Conservation (phyloP, 2,797 vertebrate species). For the Threskiornis aethiopicus region DNA sequence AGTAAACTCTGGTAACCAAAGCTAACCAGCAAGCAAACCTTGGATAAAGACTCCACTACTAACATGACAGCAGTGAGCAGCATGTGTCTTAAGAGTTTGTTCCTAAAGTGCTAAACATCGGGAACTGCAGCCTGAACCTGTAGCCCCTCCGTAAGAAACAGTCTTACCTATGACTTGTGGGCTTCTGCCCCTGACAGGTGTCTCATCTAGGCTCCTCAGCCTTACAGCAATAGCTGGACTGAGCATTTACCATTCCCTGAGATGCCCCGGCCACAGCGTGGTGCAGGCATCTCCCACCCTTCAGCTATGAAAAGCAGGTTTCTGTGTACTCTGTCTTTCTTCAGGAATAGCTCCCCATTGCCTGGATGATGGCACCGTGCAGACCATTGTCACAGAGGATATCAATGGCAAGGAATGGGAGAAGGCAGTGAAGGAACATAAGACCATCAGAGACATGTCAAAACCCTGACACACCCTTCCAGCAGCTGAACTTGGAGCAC, state of each 20-base stretch:
- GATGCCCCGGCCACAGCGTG: neutral
- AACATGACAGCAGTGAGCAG: neutral
- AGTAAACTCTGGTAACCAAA: neutral
- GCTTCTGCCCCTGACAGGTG: neutral
- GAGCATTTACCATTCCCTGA: neutral
- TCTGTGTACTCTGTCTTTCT: neutral
- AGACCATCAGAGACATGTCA: constrained; percentile 88
- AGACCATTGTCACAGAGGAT: constrained; percentile 81
- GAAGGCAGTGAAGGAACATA: constrained; percentile 86
- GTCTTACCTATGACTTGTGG: neutral
- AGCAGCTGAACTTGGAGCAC: neutral
- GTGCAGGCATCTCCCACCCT: neutral
- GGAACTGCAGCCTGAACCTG: neutral
- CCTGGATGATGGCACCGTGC: constrained; percentile 88
- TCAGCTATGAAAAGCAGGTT: neutral
- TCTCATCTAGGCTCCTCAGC: neutral
- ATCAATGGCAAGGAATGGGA: constrained; percentile 93
- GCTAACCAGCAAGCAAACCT: neutral
- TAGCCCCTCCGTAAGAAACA: neutral
- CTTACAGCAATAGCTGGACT: neutral
- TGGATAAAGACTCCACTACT: neutral
- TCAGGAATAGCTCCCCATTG: constrained; percentile 91
- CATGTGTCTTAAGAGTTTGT: neutral
- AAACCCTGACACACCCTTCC: constrained; percentile 62
- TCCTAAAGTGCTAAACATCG: neutral